phyloP scores from a whole-genome alignment of 2,113 vertebrate species.

The Phodopus roborovskii region DNA sequence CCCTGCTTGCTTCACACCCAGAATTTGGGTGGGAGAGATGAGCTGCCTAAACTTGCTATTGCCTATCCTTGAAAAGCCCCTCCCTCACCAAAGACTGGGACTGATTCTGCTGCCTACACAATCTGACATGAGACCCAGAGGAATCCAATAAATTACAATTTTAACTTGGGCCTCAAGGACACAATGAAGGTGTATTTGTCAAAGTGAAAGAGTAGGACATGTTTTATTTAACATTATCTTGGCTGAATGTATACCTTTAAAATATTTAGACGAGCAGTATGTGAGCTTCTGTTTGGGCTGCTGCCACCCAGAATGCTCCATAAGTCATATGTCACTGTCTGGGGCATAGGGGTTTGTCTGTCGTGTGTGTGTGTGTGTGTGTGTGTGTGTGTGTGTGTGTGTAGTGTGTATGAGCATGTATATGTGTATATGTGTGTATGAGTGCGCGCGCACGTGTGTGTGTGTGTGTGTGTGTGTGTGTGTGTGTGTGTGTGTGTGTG shows the following conservation, averaged over 20 bases:
- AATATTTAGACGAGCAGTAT: background rate
- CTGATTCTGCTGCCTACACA: background rate
- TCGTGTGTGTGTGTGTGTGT: background rate
- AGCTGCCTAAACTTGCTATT: background rate
- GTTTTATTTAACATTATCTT: constrained; percentile 59
- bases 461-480: too few species aligned
- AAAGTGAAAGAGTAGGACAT: background rate
- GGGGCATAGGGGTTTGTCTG: background rate
- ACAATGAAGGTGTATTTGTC: background rate
- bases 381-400: background rate
- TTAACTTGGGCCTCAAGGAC: constrained; percentile 29
- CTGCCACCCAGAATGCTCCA: background rate
- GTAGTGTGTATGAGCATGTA: background rate
- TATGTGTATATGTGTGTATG: background rate
- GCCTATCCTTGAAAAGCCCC: background rate
- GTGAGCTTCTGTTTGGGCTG: background rate
- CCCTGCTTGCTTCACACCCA: background rate
- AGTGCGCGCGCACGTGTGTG: too few species aligned
- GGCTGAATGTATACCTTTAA: constrained; percentile 46
- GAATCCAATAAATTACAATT: constrained; percentile 18
- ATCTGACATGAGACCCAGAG: background rate
- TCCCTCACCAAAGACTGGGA: background rate
- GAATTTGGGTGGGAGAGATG: background rate
- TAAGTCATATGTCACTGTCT: background rate
- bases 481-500: background rate